Conservation (phyloP, 2,113 vertebrate species). For the Tyrannus savana region DNA sequence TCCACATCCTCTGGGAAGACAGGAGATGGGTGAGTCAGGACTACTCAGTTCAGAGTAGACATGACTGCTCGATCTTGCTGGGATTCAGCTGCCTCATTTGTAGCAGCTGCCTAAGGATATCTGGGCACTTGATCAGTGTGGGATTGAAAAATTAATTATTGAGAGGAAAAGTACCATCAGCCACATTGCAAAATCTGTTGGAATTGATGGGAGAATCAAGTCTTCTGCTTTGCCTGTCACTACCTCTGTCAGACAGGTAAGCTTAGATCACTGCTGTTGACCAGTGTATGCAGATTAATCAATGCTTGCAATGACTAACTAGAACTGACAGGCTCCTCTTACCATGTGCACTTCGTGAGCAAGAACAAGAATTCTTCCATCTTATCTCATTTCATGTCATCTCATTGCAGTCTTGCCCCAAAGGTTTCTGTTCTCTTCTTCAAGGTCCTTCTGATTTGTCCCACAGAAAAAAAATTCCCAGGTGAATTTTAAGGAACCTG, state of each 20-base stretch:
- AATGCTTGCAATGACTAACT: not conserved
- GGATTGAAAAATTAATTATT: not conserved
- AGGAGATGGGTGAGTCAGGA: not conserved
- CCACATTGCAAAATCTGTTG: not conserved
- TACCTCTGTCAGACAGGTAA: not conserved
- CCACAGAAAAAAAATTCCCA: not conserved
- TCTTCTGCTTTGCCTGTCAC: not conserved
- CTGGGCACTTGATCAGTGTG: not conserved
- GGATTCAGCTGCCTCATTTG: not conserved
- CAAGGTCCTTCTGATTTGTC: not conserved
- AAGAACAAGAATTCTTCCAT: not conserved
- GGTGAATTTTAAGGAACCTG: not conserved
- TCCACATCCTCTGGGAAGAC: not conserved
- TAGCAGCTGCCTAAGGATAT: not conserved
- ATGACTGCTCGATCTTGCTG: rapidly evolving
- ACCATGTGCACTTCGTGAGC: not conserved
- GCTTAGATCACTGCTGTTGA: not conserved
- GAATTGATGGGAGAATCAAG: not conserved
- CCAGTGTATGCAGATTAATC: not conserved
- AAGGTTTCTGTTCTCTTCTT: not conserved
- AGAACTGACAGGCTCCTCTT: not conserved
- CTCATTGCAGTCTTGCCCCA: not conserved
- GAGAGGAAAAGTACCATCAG: not conserved
- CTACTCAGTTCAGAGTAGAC: not conserved
- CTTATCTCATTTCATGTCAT: not conserved